Conservation (phyloP, 2,113 vertebrate species). For the Parus major region DNA sequence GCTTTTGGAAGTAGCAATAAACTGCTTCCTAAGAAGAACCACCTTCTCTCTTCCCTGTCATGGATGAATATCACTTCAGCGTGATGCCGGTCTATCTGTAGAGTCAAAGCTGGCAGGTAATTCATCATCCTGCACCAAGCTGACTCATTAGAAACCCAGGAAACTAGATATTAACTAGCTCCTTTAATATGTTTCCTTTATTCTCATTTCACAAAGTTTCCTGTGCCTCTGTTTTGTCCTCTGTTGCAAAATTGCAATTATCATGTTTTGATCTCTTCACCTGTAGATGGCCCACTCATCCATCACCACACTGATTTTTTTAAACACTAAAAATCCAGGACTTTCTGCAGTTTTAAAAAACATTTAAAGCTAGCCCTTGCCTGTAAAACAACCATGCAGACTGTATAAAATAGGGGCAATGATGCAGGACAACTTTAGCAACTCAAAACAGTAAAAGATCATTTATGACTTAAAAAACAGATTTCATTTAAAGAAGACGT, state of each 20-base stretch:
- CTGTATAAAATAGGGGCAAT: neutral
- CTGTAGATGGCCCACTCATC: conserved; percentile 19
- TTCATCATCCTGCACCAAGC: neutral
- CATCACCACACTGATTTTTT: neutral
- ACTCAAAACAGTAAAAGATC: neutral
- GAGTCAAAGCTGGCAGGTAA: conserved; percentile 42
- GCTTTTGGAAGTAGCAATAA: neutral
- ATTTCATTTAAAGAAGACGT: neutral
- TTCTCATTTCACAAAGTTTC: conserved; percentile 31
- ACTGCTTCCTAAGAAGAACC: neutral
- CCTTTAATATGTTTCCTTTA: neutral
- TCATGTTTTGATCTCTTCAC: conserved; percentile 32
- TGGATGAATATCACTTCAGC: neutral
- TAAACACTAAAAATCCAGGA: neutral
- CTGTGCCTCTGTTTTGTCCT: conserved; percentile 10
- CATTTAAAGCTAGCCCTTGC: neutral
- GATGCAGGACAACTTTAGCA: neutral
- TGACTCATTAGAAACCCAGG: conserved; percentile 31
- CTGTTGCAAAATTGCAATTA: conserved; percentile 45
- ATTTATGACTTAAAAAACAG: neutral
- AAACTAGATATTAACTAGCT: conserved; percentile 28
- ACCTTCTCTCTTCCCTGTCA: conserved; percentile 2
- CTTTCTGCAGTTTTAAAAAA: neutral
- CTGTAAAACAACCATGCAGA: neutral
- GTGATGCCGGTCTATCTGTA: neutral